phyloP scores from a whole-genome alignment of 37 sponge, comb jelly and placozoan species.

The Oscarella lobularis region DNA sequence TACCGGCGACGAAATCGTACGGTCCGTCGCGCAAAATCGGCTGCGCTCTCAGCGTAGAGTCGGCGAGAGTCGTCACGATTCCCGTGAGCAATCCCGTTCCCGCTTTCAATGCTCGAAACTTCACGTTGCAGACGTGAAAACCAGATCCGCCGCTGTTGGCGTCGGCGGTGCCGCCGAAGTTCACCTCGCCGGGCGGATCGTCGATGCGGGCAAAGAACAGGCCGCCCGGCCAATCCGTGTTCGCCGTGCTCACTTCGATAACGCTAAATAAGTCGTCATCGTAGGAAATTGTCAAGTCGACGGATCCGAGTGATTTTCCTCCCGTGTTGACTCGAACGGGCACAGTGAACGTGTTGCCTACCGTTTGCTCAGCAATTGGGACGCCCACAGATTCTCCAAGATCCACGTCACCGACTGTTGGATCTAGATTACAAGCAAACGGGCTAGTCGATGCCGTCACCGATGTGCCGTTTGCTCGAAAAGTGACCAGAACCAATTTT shows the following conservation, averaged over 20 bases:
- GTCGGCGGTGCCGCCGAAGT: constrained; percentile 31
- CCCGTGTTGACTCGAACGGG: constrained; percentile 35
- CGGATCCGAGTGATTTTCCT: constrained; percentile 8
- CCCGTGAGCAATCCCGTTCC: constrained; percentile 9
- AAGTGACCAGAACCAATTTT: neutral
- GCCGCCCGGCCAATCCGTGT: constrained; percentile 17
- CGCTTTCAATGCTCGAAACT: constrained; percentile 8
- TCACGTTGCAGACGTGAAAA: constrained; percentile 17
- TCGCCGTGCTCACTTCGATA: constrained; percentile 4
- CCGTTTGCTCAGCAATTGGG: constrained; percentile 11
- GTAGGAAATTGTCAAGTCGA: constrained; percentile 37
- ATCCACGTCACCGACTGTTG: constrained; percentile 66
- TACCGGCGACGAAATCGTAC: neutral
- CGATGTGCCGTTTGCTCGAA: neutral
- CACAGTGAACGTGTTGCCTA: constrained; percentile 11
- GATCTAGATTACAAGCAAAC: constrained; percentile 41
- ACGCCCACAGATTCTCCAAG: constrained; percentile 35
- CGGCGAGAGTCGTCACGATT: constrained; percentile 15
- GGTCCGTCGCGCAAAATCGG: constrained; percentile 11
- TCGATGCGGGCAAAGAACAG: neutral
- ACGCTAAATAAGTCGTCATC: constrained; percentile 24
- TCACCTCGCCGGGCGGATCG: constrained; percentile 15
- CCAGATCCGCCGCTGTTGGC: constrained; percentile 7
- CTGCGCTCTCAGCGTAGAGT: neutral
- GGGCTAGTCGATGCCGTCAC: neutral